Base-by-base conservation (phyloP, 2,113 vertebrate genomes). In the Panthera leo region DNA sequence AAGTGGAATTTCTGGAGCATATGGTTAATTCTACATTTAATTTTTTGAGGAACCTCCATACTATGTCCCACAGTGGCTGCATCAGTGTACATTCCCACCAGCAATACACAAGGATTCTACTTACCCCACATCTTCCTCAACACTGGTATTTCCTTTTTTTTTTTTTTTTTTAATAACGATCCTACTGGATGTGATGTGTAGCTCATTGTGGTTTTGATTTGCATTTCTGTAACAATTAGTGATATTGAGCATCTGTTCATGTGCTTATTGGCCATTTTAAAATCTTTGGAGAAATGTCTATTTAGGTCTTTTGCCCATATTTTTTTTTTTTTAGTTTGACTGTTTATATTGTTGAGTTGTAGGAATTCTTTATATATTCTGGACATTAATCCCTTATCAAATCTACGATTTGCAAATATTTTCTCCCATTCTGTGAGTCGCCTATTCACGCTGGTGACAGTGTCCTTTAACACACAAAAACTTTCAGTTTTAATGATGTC, bases 371-470 rank as follows among this genome's bases (percentile, higher is more conserved):
- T 89, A 15, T 88, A 15, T 70, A 76, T 42, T 53, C 68, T 84
- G 15, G 21, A 45, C 21, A 76, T 88, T 84, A 68, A 71, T 71
- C 29, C 25, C n/a, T 76, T 53, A 82, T 29, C 39, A 48, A n/a
- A 63, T 86, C 55, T 78, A 13, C 36, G n/a, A 92, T 63, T 92
- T 89, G 21, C 70, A 89, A 89, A 45, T 91, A 63, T 84, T 95
- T 85, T 92, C 23, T 65, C 29, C 29, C 29, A 92, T 85, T 85
- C 48, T 55, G 5, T 89, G n/a, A 18, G 16, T 71, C 58, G 48
- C 34, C 3, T 79, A 85, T 73, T 93, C 25, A 86, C 42, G 42
- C 11, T 75, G 19, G 34, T 61, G 7, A 75, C 36, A 48, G 48
- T 85, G 16, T 90, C 65, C 36, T 90, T n/a, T 29, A 42, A 85